Conservation (phyloP, 2,113 vertebrate genomes). For the Lanius ludovicianus region DNA sequence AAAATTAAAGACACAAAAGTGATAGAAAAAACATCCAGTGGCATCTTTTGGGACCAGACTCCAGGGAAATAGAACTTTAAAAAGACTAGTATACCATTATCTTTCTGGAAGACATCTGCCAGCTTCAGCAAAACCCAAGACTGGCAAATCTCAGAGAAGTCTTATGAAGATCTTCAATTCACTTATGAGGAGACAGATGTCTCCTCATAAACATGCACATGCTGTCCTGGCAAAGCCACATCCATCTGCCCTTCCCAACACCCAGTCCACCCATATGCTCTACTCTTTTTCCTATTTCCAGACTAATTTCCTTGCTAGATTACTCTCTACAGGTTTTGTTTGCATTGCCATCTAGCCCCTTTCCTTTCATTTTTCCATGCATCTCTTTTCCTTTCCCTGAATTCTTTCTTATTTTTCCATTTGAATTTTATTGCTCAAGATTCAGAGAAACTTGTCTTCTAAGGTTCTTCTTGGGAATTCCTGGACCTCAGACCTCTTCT, state of each 20-base stretch:
- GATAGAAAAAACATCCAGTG: not conserved
- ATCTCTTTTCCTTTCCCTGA: not conserved
- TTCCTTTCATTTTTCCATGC: not conserved
- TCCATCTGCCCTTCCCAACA: not conserved
- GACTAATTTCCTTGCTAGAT: not conserved
- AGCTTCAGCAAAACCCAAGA: not conserved
- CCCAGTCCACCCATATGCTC: not conserved
- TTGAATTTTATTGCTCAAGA: not conserved
- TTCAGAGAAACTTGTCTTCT: not conserved
- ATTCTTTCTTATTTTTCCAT: not conserved
- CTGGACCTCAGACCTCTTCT: not conserved
- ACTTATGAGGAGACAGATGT: not conserved
- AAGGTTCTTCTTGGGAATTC: not conserved
- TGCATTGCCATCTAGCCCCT: not conserved
- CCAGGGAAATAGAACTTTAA: not conserved
- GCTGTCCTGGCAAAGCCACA: not conserved
- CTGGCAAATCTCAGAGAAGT: not conserved
- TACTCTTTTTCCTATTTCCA: not conserved
- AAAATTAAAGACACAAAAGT: not conserved
- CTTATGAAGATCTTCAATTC: not conserved
- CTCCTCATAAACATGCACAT: fast-evolving
- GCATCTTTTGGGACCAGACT: not conserved
- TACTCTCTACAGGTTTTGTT: not conserved
- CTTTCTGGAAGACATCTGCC: not conserved
- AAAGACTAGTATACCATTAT: not conserved